Conservation (phyloP, 2,113 vertebrate genomes). For the Paralichthys olivaceus region DNA sequence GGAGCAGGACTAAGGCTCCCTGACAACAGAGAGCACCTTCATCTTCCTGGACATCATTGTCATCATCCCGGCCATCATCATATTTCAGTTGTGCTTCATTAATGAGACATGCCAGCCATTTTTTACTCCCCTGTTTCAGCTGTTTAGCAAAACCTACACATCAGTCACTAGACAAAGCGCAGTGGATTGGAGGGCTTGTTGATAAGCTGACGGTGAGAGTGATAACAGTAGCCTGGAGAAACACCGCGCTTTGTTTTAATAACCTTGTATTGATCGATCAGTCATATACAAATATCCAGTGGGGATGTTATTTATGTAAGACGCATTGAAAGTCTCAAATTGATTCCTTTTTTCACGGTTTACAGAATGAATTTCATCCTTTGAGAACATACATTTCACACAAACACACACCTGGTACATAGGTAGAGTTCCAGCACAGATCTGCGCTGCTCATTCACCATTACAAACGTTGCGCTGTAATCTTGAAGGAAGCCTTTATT, state of each 20-base stretch:
- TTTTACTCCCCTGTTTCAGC: constrained; percentile 24
- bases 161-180: constrained; percentile 36
- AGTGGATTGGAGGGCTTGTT: constrained; percentile 31
- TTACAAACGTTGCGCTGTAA: constrained; percentile 5
- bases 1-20: constrained; percentile 55
- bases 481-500: constrained; percentile 36
- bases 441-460: neutral
- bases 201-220: constrained; percentile 22
- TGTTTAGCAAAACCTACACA: constrained; percentile 52
- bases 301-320: constrained; percentile 30
- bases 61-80: constrained; percentile 57
- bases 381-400: neutral
- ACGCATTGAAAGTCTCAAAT: constrained; percentile 12
- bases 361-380: constrained; percentile 10
- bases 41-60: constrained; percentile 57
- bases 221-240: constrained; percentile 40
- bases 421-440: neutral
- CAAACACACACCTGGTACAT: constrained; percentile 3
- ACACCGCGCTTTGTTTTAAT: constrained; percentile 29
- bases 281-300: constrained; percentile 29
- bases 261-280: constrained; percentile 36
- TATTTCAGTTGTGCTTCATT: constrained; percentile 44
- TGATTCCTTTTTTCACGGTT: constrained; percentile 25
- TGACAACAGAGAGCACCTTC: constrained; percentile 74
- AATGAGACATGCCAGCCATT: constrained; percentile 51